phyloP scores from a whole-genome alignment of 2,888 invertebrate species.

The Reticulitermes lucifugus region DNA sequence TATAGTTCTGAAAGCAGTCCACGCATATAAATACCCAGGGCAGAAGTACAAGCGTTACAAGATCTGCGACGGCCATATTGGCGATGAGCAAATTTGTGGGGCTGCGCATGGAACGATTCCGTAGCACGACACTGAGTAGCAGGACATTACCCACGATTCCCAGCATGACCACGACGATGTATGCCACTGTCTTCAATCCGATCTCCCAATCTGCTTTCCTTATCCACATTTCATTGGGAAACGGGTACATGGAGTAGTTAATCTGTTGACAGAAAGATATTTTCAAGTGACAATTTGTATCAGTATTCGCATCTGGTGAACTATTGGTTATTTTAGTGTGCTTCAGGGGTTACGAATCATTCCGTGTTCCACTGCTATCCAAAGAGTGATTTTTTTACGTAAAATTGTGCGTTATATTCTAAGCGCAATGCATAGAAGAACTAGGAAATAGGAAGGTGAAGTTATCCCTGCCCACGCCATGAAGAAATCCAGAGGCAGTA shows the following conservation, averaged over 20 bases:
- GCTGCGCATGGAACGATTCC: conserved; percentile 73
- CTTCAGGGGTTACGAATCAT: too few relatives aligned
- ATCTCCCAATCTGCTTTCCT: conserved; percentile 72
- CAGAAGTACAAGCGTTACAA: conserved; percentile 74
- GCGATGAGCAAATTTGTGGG: conserved; percentile 79
- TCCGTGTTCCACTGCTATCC: too few relatives aligned
- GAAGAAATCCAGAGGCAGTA: too few relatives aligned
- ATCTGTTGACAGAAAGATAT: conserved; percentile 10
- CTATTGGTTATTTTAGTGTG: too few relatives aligned
- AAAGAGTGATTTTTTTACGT: too few relatives aligned
- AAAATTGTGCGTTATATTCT: too few relatives aligned
- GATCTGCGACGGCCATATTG: conserved; percentile 80
- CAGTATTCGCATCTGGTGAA: too few relatives aligned
- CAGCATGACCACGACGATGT: conserved; percentile 71
- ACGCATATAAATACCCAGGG: conserved; percentile 81
- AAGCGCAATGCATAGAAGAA: too few relatives aligned
- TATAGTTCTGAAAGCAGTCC: conserved; percentile 83
- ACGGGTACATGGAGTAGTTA: conserved; percentile 40
- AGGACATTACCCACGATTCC: conserved; percentile 77
- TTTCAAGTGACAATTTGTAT: neutral
- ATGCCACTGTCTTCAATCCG: conserved; percentile 69
- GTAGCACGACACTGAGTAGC: conserved; percentile 73
- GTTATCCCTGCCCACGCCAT: too few relatives aligned
- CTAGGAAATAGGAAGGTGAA: too few relatives aligned
- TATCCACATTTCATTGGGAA: conserved; percentile 75